Conservation (phyloP, 2,888 invertebrate species). For the Lissonota sp. region DNA sequence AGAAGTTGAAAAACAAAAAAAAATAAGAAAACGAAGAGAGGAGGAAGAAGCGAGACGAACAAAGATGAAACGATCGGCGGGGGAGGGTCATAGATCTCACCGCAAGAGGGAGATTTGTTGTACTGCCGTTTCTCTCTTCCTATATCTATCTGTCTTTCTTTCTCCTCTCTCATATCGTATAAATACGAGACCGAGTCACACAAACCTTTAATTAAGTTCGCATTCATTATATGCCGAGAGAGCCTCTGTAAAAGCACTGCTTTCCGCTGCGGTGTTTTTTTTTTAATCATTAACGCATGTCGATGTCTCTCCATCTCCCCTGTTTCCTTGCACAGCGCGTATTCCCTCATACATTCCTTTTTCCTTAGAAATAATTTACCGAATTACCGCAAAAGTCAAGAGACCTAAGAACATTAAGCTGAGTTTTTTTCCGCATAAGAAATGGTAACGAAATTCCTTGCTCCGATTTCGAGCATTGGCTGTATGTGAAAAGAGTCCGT, state of each 20-base stretch:
- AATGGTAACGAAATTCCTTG: too few species aligned
- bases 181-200: constrained; percentile 64
- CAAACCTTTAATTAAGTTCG: constrained; percentile 79
- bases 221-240: constrained; percentile 73
- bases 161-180: constrained; percentile 11
- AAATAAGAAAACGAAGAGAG: constrained; percentile 32
- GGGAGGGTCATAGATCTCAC: constrained; percentile 56
- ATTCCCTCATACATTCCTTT: neutral
- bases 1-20: constrained; percentile 33
- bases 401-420: too few species aligned
- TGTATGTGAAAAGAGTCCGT: too few species aligned
- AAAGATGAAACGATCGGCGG: constrained; percentile 49
- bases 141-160: constrained; percentile 2
- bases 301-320: neutral
- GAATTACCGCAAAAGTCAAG: neutral
- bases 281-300: neutral
- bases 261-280: constrained; percentile 8
- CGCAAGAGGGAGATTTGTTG: constrained; percentile 74
- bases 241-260: constrained; percentile 45
- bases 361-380: too few species aligned
- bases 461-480: too few species aligned
- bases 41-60: constrained; percentile 44
- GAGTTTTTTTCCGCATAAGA: too few species aligned
- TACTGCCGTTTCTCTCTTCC: constrained; percentile 40
- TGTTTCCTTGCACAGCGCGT: neutral